These are phyloP conservation scores for Polypterus senegalus DNA, from an alignment of 2,113 vertebrate species.

Conservation along the genomic window DNA sequence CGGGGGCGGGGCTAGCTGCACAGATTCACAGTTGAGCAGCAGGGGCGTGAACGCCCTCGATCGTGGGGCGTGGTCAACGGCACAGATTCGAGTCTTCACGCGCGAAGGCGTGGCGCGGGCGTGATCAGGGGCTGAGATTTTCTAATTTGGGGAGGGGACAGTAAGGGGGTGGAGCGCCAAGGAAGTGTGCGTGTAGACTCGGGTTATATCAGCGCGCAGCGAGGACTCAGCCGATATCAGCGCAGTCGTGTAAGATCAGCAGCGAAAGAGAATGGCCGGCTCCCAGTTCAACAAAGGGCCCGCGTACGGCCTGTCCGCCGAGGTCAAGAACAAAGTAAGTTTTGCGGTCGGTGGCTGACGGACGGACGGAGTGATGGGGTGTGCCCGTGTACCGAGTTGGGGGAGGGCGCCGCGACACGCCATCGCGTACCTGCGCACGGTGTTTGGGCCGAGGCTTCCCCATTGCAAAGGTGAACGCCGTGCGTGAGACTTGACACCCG, in stretches of 20 bases:
- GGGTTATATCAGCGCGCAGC: neutral
- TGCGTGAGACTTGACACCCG: too few species aligned
- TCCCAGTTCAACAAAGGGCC: conserved; percentile 46
- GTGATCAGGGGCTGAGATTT: neutral
- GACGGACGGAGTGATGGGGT: too few species aligned
- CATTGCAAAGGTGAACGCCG: too few species aligned
- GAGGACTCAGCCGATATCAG: too few species aligned
- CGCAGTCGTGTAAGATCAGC: neutral
- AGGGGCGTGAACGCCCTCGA: too few species aligned
- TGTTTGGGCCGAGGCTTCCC: too few species aligned
- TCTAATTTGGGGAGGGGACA: conserved; percentile 32
- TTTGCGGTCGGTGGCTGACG: neutral
- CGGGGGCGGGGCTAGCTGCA: conserved; percentile 2
- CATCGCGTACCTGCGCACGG: too few species aligned
- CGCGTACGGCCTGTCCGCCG: conserved; percentile 49
- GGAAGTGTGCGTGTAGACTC: neutral
- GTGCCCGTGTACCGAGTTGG: too few species aligned
- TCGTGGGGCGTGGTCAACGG: too few species aligned
- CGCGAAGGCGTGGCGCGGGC: neutral
- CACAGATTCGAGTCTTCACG: neutral
- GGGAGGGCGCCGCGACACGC: too few species aligned
- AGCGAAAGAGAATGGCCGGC: conserved; percentile 28
- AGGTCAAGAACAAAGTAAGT: conserved; percentile 52
- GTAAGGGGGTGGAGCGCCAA: neutral
- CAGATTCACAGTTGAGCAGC: too few species aligned